Conservation (phyloP, 2,113 vertebrate species). For the Toxotes jaculatrix region DNA sequence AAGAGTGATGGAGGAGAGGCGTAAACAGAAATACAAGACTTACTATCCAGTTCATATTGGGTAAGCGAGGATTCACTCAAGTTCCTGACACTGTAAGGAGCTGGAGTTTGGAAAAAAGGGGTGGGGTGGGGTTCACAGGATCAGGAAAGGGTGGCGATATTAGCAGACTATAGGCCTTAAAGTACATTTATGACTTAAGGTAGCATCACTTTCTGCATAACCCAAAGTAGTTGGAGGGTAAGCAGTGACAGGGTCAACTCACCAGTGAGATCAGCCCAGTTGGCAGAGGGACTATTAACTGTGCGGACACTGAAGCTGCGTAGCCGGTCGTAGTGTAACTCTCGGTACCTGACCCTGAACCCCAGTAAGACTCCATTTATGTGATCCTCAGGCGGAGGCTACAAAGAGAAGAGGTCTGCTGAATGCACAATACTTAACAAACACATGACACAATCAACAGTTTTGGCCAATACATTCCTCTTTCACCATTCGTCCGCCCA, state of each 20-base stretch:
- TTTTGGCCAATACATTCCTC: background rate
- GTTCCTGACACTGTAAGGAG: slow-evolving; percentile 91
- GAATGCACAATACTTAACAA: background rate
- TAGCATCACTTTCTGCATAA: background rate
- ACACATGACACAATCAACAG: background rate
- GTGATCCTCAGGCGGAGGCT: slow-evolving; percentile 94
- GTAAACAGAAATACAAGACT: slow-evolving; percentile 78
- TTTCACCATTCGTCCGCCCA: background rate
- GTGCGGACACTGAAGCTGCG: slow-evolving; percentile 88
- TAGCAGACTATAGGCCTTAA: background rate
- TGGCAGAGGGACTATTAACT: slow-evolving; percentile 82
- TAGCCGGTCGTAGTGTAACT: slow-evolving; percentile 88
- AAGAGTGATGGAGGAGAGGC: slow-evolving; percentile 15
- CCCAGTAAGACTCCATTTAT: slow-evolving; percentile 96
- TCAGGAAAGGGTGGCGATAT: background rate
- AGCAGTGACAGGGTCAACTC: slow-evolving; percentile 70
- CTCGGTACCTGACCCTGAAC: slow-evolving; percentile 93
- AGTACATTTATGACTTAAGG: background rate
- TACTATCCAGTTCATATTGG: slow-evolving; percentile 97
- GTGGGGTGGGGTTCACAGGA: slow-evolving; percentile 5
- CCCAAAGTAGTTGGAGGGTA: background rate
- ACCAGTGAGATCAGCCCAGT: slow-evolving; percentile 94
- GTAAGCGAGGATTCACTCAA: slow-evolving; percentile 94
- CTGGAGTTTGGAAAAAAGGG: slow-evolving; percentile 75
- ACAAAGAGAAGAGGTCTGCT: slow-evolving; percentile 16